Evolutionary conservation across 2,797 vertebrate species (phyloP), one percentile per base, ranked within the genome.

Genomic region (Tarsius wallacei): DNA sequence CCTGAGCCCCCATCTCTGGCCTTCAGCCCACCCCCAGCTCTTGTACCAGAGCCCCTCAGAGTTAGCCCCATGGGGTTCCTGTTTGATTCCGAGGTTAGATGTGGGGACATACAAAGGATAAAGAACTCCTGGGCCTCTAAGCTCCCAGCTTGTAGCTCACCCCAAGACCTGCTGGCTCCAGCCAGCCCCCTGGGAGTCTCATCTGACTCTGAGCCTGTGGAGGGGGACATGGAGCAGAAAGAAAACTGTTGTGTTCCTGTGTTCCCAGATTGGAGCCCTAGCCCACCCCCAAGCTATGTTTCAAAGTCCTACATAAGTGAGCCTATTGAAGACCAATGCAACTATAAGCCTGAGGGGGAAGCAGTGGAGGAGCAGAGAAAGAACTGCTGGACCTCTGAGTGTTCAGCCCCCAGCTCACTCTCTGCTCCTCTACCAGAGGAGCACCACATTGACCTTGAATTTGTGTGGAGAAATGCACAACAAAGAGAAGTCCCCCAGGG

Each of bases 31-130:
- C 33, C 26, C 51, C 42, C 61, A 84, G 15, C 9, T 97, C 59
- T 73, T 77, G 28, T 24, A 90, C 17, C 64, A 1, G 66, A 94
- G 12, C 17, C 80, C 33, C 80, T 87, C 33, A 63, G 61, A 96
- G 28, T 51, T 77, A 96, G 81, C 15, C 24, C 94, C 36, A 26
- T 6, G 26, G 73, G 24, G 5, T 68, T 81, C 42, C 64, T 64
- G 7, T 73, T 88, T 84, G 78, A 81, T 90, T 95, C 96, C 90
- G 73, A 96, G 74, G 57, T 42, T 82, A 87, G 77, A 86, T 70
- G 61, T 93, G 55, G 24, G 26, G 64, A 87, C 4, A 80, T 9
- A 87, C 85, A 83, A 81, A 80, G 19, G 11, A 84, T 3, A 84
- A 97, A 91, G 7, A 87, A 93, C 9, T 93, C 68, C 11, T 14